Evolutionary conservation across 2,797 vertebrate genomes (phyloP), one percentile per base, ranked within the genome.

Genomic region (Cossypha polioptera): DNA sequence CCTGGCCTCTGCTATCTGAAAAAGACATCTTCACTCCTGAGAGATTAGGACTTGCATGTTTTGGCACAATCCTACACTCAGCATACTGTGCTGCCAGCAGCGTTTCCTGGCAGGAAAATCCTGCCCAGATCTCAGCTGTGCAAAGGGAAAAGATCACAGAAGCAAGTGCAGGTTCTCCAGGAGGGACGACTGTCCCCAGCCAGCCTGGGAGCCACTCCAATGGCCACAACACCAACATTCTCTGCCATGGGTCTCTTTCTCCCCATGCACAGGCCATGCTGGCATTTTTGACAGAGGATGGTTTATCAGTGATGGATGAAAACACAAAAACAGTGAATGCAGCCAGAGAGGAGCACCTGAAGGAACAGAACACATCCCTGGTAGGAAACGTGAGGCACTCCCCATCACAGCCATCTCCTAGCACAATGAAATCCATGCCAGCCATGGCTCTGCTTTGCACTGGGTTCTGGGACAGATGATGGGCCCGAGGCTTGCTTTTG

Each of bases 301-400:
- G 25, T 71, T 77, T 50, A 35, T 43, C 74, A 73, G 36, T 29
- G 43, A 66, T 2, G 4, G 22, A 43, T 29, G 33, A 48, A 73
- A 90, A 42, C 3, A 68, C 0, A 1, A 68, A 61, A 57, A 54
- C 38, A 50, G n/a, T 25, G 28, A 88, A 51, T 12, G 26, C 33
- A 74, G 50, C 40, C 58, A 31, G 68, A 92, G 33, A 53, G 45
- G n/a, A 86, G 16, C 22, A 63, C n/a, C 54, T 24, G 36, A 74
- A 63, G 33, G 40, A 84, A 15, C 0, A 0, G 57, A 25, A 59
- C 18, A 38, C 33, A 20, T 24, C 18, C 26, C 7, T 4, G 19
- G 6, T 0, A 57, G 36, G 63, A 54, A 78, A 47, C 11, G 8
- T 13, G 31, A 58, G 40, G 43, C 55, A 69, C 13, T 66, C 15